These are phyloP conservation scores for Dysidea cf. avara DNA, from an alignment of 37 sponge, comb jelly and placozoan genomes.

Conservation along the genomic window DNA sequence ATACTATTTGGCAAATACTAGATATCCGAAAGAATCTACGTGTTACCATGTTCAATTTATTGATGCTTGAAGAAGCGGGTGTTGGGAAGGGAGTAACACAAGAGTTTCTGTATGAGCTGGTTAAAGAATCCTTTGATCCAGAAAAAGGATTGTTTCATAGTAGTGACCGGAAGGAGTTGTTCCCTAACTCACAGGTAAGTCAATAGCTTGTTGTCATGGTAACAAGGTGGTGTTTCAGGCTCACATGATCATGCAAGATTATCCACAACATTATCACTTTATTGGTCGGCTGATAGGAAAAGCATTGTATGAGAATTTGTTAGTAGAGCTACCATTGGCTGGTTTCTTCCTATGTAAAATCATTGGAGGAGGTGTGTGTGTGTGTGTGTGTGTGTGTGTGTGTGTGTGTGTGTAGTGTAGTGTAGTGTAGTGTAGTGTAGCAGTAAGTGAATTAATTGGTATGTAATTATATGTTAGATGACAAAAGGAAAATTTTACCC, in stretches of 20 bases:
- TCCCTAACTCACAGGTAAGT: slow-evolving; percentile 71
- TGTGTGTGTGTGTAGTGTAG: too few relatives aligned
- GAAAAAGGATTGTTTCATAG: slow-evolving; percentile 81
- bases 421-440: too few relatives aligned
- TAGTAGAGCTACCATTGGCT: too few relatives aligned
- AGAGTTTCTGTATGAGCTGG: slow-evolving; percentile 89
- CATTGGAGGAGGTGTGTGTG: slow-evolving; percentile 50
- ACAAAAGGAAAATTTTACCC: too few relatives aligned
- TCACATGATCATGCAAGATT: slow-evolving; percentile 63
- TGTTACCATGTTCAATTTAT: slow-evolving; percentile 73
- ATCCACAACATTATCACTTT: slow-evolving; percentile 72
- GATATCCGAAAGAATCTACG: slow-evolving; percentile 50
- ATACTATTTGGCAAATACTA: too few relatives aligned
- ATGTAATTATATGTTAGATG: too few relatives aligned
- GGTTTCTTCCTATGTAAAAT: slow-evolving; percentile 88
- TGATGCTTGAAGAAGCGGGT: slow-evolving; percentile 94
- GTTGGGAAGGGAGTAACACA: slow-evolving; percentile 95
- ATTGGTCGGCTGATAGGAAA: slow-evolving; percentile 89
- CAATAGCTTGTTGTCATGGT: background rate
- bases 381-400: too few relatives aligned
- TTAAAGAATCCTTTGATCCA: slow-evolving; percentile 93
- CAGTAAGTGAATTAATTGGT: too few relatives aligned
- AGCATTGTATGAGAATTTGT: slow-evolving; percentile 76
- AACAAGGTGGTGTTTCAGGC: slow-evolving; percentile 24
- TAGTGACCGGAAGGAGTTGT: slow-evolving; percentile 53